These are phyloP conservation scores for Pterophyllum scalare DNA, from an alignment of 2,113 vertebrate species.

Conservation along the genomic window DNA sequence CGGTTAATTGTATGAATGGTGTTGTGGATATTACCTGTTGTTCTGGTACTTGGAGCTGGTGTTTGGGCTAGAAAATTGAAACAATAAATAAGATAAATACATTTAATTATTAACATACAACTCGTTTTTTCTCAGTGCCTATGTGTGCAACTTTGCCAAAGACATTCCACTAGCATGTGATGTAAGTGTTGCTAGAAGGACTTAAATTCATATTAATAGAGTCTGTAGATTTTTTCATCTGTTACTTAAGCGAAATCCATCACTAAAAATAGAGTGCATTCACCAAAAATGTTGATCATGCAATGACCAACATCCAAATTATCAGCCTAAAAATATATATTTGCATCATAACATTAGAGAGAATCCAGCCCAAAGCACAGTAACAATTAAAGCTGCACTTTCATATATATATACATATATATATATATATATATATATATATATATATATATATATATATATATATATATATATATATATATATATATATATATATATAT, in stretches of 20 bases:
- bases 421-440: too few species aligned
- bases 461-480: too few species aligned
- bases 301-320: neutral
- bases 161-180: neutral
- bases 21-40: conserved; percentile 35
- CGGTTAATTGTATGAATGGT: neutral
- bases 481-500: too few species aligned
- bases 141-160: neutral
- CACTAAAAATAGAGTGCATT: neutral
- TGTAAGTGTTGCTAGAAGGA: neutral
- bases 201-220: neutral
- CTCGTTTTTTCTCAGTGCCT: neutral
- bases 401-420: too few species aligned
- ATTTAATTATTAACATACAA: neutral
- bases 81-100: neutral
- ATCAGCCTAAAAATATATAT: neutral
- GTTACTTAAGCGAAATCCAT: neutral
- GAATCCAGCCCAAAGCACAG: neutral
- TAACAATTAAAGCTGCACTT: neutral
- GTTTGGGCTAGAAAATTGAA: conserved; percentile 40
- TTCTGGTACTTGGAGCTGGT: neutral
- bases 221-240: neutral
- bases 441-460: too few species aligned
- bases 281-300: neutral
- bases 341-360: neutral